phyloP scores from a whole-genome alignment of 2,888 invertebrate species.

The Cryptosula pallasiana region DNA sequence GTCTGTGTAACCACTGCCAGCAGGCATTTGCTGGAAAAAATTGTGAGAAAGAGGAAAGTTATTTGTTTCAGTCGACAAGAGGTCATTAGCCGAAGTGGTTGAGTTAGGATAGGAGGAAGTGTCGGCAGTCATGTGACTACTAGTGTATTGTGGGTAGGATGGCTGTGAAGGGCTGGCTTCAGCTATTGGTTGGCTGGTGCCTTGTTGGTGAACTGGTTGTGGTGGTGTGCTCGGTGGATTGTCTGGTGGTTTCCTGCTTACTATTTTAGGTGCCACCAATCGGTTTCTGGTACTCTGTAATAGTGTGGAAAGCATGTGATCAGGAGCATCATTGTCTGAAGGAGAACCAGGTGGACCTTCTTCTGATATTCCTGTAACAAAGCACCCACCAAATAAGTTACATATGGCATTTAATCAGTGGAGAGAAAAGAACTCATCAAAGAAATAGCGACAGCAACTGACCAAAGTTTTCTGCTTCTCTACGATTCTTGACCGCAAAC shows the following conservation, averaged over 20 bases:
- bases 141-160: not conserved
- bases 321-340: not conserved
- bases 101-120: too few species aligned
- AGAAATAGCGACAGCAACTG: not conserved
- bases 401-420: too few species aligned
- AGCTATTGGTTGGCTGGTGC: not conserved
- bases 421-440: too few species aligned
- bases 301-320: not conserved
- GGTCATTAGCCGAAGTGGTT: too few species aligned
- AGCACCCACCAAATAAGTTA: too few species aligned
- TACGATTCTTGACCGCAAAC: slow-evolving; percentile 65
- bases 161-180: not conserved
- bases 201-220: not conserved
- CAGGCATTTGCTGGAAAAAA: too few species aligned
- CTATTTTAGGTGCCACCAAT: not conserved
- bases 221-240: not conserved
- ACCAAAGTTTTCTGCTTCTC: slow-evolving; percentile 16
- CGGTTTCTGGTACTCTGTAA: not conserved
- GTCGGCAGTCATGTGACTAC: not conserved
- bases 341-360: not conserved
- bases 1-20: not conserved
- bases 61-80: too few species aligned
- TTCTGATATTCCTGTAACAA: not conserved
- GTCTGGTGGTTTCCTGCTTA: not conserved
- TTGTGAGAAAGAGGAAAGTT: too few species aligned